phyloP scores from a whole-genome alignment of 2,113 vertebrate species.

The Nibea coibor region DNA sequence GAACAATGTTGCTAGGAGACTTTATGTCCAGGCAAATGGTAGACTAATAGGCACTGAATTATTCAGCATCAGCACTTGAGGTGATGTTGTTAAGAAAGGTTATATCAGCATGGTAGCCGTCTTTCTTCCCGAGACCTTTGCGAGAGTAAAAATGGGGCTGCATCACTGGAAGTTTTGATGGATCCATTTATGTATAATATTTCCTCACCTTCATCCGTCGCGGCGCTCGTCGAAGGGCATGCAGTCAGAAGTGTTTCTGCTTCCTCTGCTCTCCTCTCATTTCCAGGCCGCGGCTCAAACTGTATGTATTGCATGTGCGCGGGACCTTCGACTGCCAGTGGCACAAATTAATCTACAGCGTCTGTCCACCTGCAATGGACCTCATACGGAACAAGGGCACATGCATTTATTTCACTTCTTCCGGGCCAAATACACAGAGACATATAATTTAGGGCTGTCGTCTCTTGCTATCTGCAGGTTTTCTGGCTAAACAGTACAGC shows the following conservation, averaged over 20 bases:
- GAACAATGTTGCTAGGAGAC: constrained; percentile 65
- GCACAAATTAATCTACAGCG: constrained; percentile 83
- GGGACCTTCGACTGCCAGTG: constrained; percentile 84
- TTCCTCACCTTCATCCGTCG: constrained; percentile 86
- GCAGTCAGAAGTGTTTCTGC: constrained; percentile 77
- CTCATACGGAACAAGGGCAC: constrained; percentile 62
- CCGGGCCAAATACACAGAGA: constrained; percentile 53
- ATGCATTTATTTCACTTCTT: constrained; percentile 63
- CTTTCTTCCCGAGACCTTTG: constrained; percentile 64
- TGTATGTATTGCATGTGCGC: constrained; percentile 47
- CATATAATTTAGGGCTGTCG: constrained; percentile 53
- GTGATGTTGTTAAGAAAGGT: constrained; percentile 69
- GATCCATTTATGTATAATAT: constrained; percentile 59
- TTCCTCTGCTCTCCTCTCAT: constrained; percentile 33
- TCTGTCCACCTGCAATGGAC: constrained; percentile 72
- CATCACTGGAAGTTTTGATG: constrained; percentile 46
- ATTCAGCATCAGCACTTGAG: constrained; percentile 64
- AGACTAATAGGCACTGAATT: constrained; percentile 72
- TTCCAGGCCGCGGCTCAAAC: constrained; percentile 78
- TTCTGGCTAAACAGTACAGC: constrained; percentile 42
- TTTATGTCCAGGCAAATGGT: constrained; percentile 67
- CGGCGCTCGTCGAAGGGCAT: constrained; percentile 83
- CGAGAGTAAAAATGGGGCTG: constrained; percentile 48
- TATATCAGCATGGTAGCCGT: constrained; percentile 46
- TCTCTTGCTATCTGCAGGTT: constrained; percentile 34